Conservation (phyloP, 2,888 invertebrate species). For the Chromoteleia sp. region DNA sequence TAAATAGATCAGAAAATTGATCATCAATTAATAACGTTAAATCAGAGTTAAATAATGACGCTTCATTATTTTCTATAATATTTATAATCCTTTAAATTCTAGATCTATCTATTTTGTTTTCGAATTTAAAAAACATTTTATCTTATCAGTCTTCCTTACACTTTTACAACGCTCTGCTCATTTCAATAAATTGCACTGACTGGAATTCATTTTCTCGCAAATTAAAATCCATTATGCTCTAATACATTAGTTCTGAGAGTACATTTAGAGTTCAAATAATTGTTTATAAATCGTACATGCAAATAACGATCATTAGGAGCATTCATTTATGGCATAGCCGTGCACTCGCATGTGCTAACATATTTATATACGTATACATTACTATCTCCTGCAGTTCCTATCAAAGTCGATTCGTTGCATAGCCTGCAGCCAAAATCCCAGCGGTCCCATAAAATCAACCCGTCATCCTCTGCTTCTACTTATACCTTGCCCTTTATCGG, state of each 20-base stretch:
- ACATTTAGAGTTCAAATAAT: slow-evolving; percentile 29
- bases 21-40: too few species aligned
- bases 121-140: background rate
- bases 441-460: slow-evolving; percentile 81
- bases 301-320: slow-evolving; percentile 38
- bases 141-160: slow-evolving; percentile 2
- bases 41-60: too few species aligned
- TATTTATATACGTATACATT: slow-evolving; percentile 46
- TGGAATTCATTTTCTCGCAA: slow-evolving; percentile 15
- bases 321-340: slow-evolving; percentile 6
- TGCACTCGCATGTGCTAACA: slow-evolving; percentile 19
- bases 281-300: slow-evolving; percentile 45
- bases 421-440: slow-evolving; percentile 80
- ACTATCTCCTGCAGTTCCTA: slow-evolving; percentile 42
- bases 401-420: slow-evolving; percentile 67
- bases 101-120: background rate
- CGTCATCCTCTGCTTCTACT: slow-evolving; percentile 72
- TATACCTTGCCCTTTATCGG: slow-evolving; percentile 60
- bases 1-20: too few species aligned
- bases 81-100: background rate
- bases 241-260: slow-evolving; percentile 15
- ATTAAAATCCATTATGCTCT: slow-evolving; percentile 37
- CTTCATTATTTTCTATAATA: too few species aligned
- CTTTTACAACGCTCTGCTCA: background rate
- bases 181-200: background rate